Percentiles rank a stretch among this genome's conserved stretches.
Evolutionary conservation across 2,888 invertebrate genomes (phyloP).

Genomic region (Lapara coniferarum): DNA sequence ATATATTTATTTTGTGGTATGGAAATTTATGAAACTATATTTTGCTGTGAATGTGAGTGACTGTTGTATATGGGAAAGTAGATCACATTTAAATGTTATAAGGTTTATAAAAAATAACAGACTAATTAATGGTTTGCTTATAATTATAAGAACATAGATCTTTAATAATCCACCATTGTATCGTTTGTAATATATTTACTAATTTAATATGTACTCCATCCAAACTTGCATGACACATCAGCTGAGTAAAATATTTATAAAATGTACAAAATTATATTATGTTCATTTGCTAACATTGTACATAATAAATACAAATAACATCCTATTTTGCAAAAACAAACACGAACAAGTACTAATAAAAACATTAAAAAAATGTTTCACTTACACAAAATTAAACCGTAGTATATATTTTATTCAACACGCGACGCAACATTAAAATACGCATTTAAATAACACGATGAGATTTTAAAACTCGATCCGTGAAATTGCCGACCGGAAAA

Average conservation of each 20-base stretch:
- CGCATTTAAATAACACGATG: slow-evolving; percentile 14
- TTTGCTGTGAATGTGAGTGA: too few relatives aligned
- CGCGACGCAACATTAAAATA: background rate
- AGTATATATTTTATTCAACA: slow-evolving; percentile 1
- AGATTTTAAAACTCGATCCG: slow-evolving; percentile 6
- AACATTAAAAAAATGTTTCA: background rate
- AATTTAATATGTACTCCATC: too few relatives aligned
- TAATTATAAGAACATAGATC: too few relatives aligned
- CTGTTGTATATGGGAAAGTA: too few relatives aligned
- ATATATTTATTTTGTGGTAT: background rate
- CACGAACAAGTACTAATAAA: background rate
- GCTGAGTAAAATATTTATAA: too few relatives aligned
- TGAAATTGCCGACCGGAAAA: slow-evolving; percentile 9
- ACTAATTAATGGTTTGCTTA: too few relatives aligned
- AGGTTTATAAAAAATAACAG: background rate
- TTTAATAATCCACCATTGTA: too few relatives aligned
- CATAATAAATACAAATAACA: background rate
- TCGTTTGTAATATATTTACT: too few relatives aligned
- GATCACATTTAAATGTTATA: background rate
- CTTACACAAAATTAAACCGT: slow-evolving; percentile 12
- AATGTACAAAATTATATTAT: too few relatives aligned
- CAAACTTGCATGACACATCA: too few relatives aligned
- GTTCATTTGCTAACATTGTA: background rate
- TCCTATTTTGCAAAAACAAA: background rate
- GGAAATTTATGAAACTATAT: background rate